Conservation (phyloP, 2,888 invertebrate species). For the Spilosoma lubricipeda region DNA sequence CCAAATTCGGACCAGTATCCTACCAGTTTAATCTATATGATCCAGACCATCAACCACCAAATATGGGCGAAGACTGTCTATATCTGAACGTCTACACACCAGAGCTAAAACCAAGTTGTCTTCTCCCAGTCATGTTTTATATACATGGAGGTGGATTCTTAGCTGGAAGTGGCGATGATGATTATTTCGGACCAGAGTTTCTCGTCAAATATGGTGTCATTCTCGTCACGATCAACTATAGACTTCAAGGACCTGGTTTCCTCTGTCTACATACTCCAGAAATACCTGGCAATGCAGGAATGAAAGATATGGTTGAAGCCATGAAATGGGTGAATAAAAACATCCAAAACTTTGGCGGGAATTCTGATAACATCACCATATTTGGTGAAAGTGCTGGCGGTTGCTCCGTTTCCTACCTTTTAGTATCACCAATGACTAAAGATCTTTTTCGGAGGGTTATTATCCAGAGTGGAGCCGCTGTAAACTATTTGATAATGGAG, state of each 20-base stretch:
- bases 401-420: slow-evolving; percentile 65
- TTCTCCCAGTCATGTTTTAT: slow-evolving; percentile 73
- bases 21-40: slow-evolving; percentile 22
- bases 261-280: slow-evolving; percentile 73
- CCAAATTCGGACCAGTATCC: slow-evolving; percentile 54
- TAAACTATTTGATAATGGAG: slow-evolving; percentile 80
- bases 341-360: slow-evolving; percentile 74
- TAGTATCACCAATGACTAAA: slow-evolving; percentile 77
- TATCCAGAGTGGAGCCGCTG: slow-evolving; percentile 89
- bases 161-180: slow-evolving; percentile 68
- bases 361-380: slow-evolving; percentile 75
- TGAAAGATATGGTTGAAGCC: slow-evolving; percentile 81
- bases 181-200: slow-evolving; percentile 72
- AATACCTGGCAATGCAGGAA: slow-evolving; percentile 78
- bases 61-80: slow-evolving; percentile 72
- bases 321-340: slow-evolving; percentile 75
- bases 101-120: slow-evolving; percentile 51
- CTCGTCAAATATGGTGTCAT: slow-evolving; percentile 70
- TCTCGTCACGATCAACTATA: slow-evolving; percentile 76
- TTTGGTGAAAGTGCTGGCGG: slow-evolving; percentile 80
- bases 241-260: slow-evolving; percentile 74
- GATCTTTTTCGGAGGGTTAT: slow-evolving; percentile 84
- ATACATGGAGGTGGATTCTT: slow-evolving; percentile 73
- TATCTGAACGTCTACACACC: slow-evolving; percentile 78
- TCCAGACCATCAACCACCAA: slow-evolving; percentile 14